Base-by-base conservation (phyloP, 2,797 vertebrate species). In the Chloroceryle inda region DNA sequence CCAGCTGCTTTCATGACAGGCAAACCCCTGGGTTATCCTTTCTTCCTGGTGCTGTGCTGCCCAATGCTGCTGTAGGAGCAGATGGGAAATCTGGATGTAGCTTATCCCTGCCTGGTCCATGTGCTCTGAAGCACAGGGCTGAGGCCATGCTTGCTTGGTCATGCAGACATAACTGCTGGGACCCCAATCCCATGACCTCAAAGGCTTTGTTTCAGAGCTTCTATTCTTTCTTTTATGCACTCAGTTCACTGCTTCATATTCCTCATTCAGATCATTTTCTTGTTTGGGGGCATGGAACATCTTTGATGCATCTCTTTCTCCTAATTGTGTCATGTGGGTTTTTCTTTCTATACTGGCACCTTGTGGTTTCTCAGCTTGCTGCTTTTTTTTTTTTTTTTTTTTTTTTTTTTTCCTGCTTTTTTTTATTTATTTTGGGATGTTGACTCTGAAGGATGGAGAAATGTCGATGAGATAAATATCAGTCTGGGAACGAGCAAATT, bases 171-270 rank as follows among this genome's bases (percentile, higher is more conserved):
- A 96, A 96, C 82, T 90, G 67, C 90, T 79, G 74, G 94, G 94
- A 91, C 88, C 85, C 69, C 94, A 96, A 74, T 96, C 96, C 95
- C 95, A 92, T 96, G 95, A 95, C 96, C 91, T 96, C 96, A 79
- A 90, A 92, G 92, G 92, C 96, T 94, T 96, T 96, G 94, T 97
- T 92, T 93, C 89, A 92, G 92, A 86, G 94, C 74, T 90, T 75
- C 85, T 63, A 93, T 96, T 94, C 91, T 97, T 96, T 56, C 76
- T 92, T 92, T 92, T 89, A 62, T 94, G 71, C 74, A 62, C 85
- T 94, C 91, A 96, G 85, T 88, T 95, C 95, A 90, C 89, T 88
- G 91, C 94, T 79, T 94, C 27, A 0, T 94, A 88, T 67, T 94
- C 63, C 85, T 82, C 82, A 63, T 91, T 92, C 6, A 4, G 80